A percentile compares a stretch with the other conserved stretches of the same genome.
phyloP scores from a whole-genome alignment of 2,113 vertebrate species.

The Noctilio leporinus region DNA sequence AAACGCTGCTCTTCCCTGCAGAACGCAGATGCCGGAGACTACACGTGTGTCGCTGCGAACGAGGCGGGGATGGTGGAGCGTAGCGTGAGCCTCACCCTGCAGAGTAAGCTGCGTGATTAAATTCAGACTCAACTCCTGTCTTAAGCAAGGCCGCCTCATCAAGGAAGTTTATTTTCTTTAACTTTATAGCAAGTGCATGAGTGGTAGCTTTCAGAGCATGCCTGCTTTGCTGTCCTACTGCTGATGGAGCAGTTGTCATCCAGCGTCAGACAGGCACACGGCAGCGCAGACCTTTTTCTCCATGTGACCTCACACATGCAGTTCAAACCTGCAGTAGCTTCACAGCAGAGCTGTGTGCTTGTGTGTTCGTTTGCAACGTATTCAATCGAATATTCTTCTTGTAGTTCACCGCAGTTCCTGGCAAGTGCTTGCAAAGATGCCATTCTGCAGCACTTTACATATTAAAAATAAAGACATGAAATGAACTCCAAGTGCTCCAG shows the following conservation, averaged over 20 bases:
- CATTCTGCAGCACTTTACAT: neutral
- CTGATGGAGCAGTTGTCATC: neutral
- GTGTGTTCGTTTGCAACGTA: neutral
- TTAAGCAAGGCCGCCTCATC: neutral
- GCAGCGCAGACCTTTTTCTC: neutral
- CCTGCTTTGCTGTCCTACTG: neutral
- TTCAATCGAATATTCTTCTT: neutral
- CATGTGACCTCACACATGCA: neutral
- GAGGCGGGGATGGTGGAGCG: slow-evolving; percentile 91
- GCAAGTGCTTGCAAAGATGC: neutral
- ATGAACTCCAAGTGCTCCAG: neutral
- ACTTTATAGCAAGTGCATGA: neutral
- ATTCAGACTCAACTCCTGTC: neutral
- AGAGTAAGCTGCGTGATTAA: slow-evolving; percentile 83
- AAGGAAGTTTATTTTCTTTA: neutral
- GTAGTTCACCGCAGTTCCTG: neutral
- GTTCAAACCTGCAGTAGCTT: neutral
- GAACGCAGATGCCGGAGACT: slow-evolving; percentile 95
- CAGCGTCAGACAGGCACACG: neutral
- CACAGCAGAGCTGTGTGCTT: neutral
- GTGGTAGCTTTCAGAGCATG: neutral
- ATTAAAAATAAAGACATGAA: neutral
- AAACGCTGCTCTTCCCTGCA: slow-evolving; percentile 59
- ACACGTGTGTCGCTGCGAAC: slow-evolving; percentile 94
- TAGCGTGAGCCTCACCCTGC: slow-evolving; percentile 88